phyloP scores from a whole-genome alignment of 2,888 invertebrate genomes.

The Desoria tigrina region DNA sequence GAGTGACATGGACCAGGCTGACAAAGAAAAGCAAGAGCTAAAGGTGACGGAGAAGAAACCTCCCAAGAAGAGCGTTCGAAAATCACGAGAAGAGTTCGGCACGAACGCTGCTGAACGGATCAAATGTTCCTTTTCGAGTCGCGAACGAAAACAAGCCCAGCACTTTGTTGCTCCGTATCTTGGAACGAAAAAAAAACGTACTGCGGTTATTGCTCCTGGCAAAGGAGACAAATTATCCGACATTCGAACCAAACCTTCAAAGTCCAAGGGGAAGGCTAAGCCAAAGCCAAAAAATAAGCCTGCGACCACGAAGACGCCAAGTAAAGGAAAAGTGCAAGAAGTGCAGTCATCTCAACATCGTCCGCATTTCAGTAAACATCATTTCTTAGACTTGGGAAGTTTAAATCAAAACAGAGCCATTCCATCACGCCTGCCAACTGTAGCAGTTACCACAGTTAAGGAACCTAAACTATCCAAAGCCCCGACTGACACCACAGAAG shows the following conservation, averaged over 20 bases:
- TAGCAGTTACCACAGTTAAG: too few species aligned
- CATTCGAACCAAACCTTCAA: conserved; percentile 16
- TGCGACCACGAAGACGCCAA: neutral
- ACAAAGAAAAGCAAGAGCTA: neutral
- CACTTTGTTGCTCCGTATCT: conserved; percentile 22
- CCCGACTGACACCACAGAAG: too few species aligned
- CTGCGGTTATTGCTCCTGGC: conserved; percentile 21
- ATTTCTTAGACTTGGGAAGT: too few species aligned
- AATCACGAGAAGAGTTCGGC: conserved; percentile 24
- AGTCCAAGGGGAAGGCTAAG: conserved; percentile 11
- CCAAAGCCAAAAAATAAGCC: conserved; percentile 24
- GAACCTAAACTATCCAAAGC: too few species aligned
- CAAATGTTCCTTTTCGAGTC: too few species aligned
- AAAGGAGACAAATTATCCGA: conserved; percentile 29
- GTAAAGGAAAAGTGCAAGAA: neutral
- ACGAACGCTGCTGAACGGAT: conserved; percentile 31
- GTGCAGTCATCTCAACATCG: too few species aligned
- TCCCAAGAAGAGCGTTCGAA: neutral
- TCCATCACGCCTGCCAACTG: too few species aligned
- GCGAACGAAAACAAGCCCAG: conserved; percentile 38
- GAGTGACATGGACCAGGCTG: neutral
- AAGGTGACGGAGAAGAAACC: neutral
- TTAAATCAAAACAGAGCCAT: too few species aligned
- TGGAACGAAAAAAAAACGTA: conserved; percentile 19
- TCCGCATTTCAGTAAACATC: too few species aligned